phyloP scores from a whole-genome alignment of 2,888 invertebrate genomes.

The Eristalinus aeneus region DNA sequence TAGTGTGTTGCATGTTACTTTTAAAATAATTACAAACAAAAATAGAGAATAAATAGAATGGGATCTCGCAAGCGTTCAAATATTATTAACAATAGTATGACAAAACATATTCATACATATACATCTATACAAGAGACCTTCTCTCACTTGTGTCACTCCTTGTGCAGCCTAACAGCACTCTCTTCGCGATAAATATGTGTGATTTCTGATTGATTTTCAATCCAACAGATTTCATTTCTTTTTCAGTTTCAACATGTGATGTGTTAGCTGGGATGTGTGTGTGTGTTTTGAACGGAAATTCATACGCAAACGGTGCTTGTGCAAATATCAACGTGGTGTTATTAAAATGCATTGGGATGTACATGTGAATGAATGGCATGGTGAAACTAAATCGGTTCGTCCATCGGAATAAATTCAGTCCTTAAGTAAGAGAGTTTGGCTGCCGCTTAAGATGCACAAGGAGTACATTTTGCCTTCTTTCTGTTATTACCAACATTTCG shows the following conservation, averaged over 20 bases:
- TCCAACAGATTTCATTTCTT: not conserved
- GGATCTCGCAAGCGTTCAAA: constrained; percentile 48
- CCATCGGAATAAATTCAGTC: not conserved
- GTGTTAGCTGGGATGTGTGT: constrained; percentile 19
- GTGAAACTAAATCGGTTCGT: not conserved
- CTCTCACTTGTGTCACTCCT: not conserved
- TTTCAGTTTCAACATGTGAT: constrained; percentile 24
- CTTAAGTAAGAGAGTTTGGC: constrained; percentile 29
- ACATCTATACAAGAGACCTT: constrained; percentile 23
- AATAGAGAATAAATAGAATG: constrained; percentile 40
- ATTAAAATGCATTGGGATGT: not conserved
- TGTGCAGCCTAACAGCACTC: constrained; percentile 4
- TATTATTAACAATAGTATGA: constrained; percentile 37
- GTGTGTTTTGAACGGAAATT: not conserved
- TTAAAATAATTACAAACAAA: constrained; percentile 18
- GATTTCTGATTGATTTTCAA: constrained; percentile 5
- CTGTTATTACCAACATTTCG: constrained; percentile 16
- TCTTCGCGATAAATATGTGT: not conserved
- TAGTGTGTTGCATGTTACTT: constrained; percentile 7
- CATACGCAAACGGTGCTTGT: not conserved
- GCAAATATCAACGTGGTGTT: not conserved
- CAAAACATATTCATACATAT: constrained; percentile 22
- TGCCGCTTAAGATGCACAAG: constrained; percentile 40
- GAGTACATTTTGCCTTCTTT: constrained; percentile 3
- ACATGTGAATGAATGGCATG: not conserved